Percentiles rank a stretch among this genome's conserved stretches.
phyloP scores from a whole-genome alignment of 2,113 vertebrate species.

The Camelus bactrianus region DNA sequence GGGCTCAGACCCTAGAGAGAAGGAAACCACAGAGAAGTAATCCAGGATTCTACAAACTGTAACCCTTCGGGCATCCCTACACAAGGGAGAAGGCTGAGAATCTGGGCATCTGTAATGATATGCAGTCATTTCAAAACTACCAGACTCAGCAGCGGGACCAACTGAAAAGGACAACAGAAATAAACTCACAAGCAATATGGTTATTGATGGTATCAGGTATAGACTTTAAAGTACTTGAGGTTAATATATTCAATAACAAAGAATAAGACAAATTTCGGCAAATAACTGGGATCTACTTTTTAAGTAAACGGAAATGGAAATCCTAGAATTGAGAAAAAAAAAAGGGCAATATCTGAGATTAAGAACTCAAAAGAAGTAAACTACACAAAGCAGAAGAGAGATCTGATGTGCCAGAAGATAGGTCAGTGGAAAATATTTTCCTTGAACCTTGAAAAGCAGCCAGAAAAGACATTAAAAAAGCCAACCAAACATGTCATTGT shows the following conservation, averaged over 20 bases:
- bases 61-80: neutral
- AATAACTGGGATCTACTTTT: neutral
- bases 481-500: neutral
- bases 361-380: neutral
- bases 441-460: neutral
- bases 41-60: neutral
- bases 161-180: neutral
- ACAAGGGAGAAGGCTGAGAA: neutral
- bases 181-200: neutral
- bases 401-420: neutral
- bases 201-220: neutral
- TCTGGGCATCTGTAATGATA: neutral
- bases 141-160: neutral
- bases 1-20: neutral
- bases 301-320: neutral
- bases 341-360: neutral
- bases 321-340: conserved; percentile 34
- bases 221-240: neutral
- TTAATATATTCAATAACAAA: neutral
- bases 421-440: neutral
- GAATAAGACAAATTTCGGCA: neutral
- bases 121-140: neutral
- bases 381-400: neutral
- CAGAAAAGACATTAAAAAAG: neutral
- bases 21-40: neutral